phyloP scores from a whole-genome alignment of 1,140 invertebrate genomes.

The Atopsyche davidsoni region DNA sequence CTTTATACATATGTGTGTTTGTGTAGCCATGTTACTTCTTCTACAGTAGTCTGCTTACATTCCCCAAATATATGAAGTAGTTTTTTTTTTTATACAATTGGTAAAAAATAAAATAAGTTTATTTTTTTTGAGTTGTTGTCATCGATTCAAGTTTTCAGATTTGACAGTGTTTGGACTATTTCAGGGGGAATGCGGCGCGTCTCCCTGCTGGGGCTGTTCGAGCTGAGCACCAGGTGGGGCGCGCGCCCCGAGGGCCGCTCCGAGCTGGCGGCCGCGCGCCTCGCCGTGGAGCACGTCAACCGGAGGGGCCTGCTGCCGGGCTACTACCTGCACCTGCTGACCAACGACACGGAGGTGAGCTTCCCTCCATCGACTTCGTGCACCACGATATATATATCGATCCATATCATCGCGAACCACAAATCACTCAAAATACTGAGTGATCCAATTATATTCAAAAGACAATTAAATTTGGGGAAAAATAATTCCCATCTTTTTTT shows the following conservation, averaged over 20 bases:
- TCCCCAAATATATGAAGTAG: not conserved
- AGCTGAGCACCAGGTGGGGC: conserved; percentile 56
- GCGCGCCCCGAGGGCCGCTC: conserved; percentile 61
- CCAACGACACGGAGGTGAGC: conserved; percentile 76
- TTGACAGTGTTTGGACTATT: too few species aligned
- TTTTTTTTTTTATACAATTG: too few species aligned
- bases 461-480: not conserved
- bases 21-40: too few species aligned
- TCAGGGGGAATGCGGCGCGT: conserved; percentile 32
- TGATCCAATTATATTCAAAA: not conserved
- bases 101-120: too few species aligned
- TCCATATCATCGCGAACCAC: not conserved
- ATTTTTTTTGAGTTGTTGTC: too few species aligned
- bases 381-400: too few species aligned
- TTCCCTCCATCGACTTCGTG: too few species aligned
- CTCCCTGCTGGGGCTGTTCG: conserved; percentile 68
- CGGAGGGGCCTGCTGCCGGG: conserved; percentile 58
- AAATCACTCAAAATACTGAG: not conserved
- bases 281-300: conserved; percentile 72
- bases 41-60: too few species aligned
- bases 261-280: conserved; percentile 65
- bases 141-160: too few species aligned
- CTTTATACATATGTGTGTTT: too few species aligned
- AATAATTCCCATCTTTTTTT: not conserved
- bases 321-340: conserved; percentile 64